phyloP scores from a whole-genome alignment of 2,113 vertebrate genomes.

The Hoplias malabaricus region DNA sequence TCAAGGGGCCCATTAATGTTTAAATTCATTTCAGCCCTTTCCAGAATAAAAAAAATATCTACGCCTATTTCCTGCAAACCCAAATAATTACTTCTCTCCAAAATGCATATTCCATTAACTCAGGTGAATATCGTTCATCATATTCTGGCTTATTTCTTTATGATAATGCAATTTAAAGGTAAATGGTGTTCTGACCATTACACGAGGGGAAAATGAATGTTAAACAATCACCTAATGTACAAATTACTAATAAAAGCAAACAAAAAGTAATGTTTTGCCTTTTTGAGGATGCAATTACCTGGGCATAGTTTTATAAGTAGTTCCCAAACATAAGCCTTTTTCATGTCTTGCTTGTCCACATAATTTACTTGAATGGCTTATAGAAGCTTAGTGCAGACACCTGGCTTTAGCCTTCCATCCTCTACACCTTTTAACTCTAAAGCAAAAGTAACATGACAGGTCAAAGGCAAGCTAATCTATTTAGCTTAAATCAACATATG shows the following conservation, averaged over 20 bases:
- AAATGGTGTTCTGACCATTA: slow-evolving; percentile 72
- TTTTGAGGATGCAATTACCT: slow-evolving; percentile 57
- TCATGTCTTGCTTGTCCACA: background rate
- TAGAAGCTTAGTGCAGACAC: slow-evolving; percentile 61
- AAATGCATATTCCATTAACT: slow-evolving; percentile 82
- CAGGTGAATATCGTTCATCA: slow-evolving; percentile 78
- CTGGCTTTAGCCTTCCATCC: background rate
- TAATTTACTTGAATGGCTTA: slow-evolving; percentile 61
- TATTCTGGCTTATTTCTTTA: slow-evolving; percentile 73
- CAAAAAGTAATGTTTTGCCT: slow-evolving; percentile 55
- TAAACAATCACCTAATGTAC: slow-evolving; percentile 45
- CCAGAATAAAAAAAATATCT: slow-evolving; percentile 69
- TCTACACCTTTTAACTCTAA: slow-evolving; percentile 10
- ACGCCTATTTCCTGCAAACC: slow-evolving; percentile 71
- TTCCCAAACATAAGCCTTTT: slow-evolving; percentile 36
- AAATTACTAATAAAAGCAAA: slow-evolving; percentile 50
- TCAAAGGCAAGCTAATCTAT: slow-evolving; percentile 19
- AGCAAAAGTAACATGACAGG: background rate
- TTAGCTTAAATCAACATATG: slow-evolving; percentile 36
- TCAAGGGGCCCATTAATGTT: slow-evolving; percentile 80
- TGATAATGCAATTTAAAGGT: slow-evolving; percentile 79
- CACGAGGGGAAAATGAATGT: slow-evolving; percentile 51
- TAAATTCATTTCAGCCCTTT: slow-evolving; percentile 74
- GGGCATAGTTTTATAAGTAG: slow-evolving; percentile 40
- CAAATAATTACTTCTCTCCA: slow-evolving; percentile 79